Evolutionary conservation across 2,797 vertebrate genomes (phyloP), one percentile per base, ranked within the genome.

Genomic region (Nannoperca australis): DNA sequence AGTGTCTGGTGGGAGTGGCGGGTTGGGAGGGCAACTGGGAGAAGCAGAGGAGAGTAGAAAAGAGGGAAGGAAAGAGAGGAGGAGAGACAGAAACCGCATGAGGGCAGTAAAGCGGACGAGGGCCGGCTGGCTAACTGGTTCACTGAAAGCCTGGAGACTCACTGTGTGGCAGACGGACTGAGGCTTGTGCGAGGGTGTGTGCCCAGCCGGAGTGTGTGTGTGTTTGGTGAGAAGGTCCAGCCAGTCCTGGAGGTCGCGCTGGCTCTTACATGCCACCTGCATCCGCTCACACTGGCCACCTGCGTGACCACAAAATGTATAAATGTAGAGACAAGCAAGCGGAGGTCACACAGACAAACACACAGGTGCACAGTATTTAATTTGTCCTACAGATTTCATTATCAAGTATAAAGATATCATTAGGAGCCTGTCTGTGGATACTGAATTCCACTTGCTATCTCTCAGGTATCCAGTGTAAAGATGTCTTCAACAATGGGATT

Each of bases 221-320:
- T 98, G 97, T 85, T 96, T 97, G 86, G 98, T 98, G 50, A 99
- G 96, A 53, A 97, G 96, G 79, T 99, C 98, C 63, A 99, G 95
- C 98, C 98, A 99, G 22, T 99, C 97, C 67, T 97, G 97, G 2
- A 98, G 94, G 70, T 99, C 97, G 54, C 96, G 95, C 56, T 96
- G 97, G 91, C 89, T 98, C 89, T 90, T 96, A 80, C 98, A 99
- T 2, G 96, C 95, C 60, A 99, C 97, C 71, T 97, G 94, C 87
- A 98, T 97, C 71, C 96, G 95, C 90, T 99, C 97, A 70, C 97
- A 97, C 95, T 98, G 97, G 80, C 93, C 96, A 58, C 98, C 98
- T 99, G 87, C 27, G 65, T 20, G 22, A 54, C 24, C 61, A 58
- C 36, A 64, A 40, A 6, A 44, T 7, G 12, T 40, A 0, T 10